Conservation (phyloP, 2,113 vertebrate species). For the Perca schrenkii region DNA sequence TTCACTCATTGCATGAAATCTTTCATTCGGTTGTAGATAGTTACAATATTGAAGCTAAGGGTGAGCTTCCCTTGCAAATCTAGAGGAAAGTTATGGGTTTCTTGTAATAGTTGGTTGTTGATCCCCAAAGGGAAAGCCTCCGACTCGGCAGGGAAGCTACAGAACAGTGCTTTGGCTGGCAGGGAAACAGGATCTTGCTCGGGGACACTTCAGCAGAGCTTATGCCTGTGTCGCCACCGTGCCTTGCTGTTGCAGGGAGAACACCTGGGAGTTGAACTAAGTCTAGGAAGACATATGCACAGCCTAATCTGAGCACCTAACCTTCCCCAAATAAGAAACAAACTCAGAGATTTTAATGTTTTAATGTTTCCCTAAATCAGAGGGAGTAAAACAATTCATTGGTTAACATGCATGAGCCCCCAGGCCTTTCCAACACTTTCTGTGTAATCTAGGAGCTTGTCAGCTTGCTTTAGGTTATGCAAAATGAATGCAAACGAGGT, state of each 20-base stretch:
- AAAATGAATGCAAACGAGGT: slow-evolving; percentile 5
- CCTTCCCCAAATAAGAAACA: neutral
- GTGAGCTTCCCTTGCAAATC: slow-evolving; percentile 18
- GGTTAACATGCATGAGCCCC: slow-evolving; percentile 5
- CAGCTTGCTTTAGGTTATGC: slow-evolving; percentile 22
- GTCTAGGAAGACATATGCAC: slow-evolving; percentile 9
- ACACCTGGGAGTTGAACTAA: slow-evolving; percentile 19
- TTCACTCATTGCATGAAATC: neutral
- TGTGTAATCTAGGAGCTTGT: slow-evolving; percentile 7
- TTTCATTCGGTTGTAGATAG: slow-evolving; percentile 3
- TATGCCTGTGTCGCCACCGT: neutral
- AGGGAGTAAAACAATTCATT: neutral
- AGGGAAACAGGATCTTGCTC: slow-evolving; percentile 27
- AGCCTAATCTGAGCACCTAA: neutral
- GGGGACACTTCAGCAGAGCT: slow-evolving; percentile 39
- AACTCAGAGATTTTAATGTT: neutral
- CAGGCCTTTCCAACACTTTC: neutral
- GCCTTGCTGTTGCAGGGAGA: slow-evolving; percentile 3
- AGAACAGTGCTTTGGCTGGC: slow-evolving; percentile 29
- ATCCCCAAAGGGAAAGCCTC: slow-evolving; percentile 28
- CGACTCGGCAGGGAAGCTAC: slow-evolving; percentile 7
- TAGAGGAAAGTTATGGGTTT: slow-evolving; percentile 14
- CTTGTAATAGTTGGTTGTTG: slow-evolving; percentile 12
- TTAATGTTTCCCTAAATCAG: neutral
- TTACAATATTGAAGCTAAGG: slow-evolving; percentile 32